A percentile compares a stretch with the other conserved stretches of the same genome.
These are phyloP conservation scores for Hippasteria phrygiana DNA, from an alignment of 53 echinoderm and acorn worm genomes.

Conservation along the genomic window DNA sequence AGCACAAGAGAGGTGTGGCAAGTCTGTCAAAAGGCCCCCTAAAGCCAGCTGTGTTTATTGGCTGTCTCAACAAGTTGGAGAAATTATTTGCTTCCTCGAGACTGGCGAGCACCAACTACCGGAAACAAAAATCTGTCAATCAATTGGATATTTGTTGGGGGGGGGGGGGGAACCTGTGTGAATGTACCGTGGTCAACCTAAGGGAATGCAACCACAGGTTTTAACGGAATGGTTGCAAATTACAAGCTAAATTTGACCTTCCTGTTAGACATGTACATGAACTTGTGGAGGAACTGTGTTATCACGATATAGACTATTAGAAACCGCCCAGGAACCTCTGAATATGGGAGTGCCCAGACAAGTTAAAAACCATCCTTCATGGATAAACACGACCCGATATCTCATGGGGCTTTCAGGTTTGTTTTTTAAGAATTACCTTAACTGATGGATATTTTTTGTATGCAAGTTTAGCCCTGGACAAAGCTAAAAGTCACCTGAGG, in stretches of 20 bases:
- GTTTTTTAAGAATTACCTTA: background rate
- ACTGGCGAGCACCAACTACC: background rate
- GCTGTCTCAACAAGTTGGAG: conserved; percentile 15
- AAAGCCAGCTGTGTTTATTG: conserved; percentile 9
- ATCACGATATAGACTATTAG: conserved; percentile 35
- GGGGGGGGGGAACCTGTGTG: background rate
- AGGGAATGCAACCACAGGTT: background rate
- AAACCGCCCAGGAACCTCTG: conserved; percentile 50
- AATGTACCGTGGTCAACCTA: conserved; percentile 22
- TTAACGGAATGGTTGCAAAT: conserved; percentile 44
- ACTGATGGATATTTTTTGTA: no score
- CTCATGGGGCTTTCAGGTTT: background rate
- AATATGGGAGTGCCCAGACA: conserved; percentile 55
- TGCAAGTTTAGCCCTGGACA: no score
- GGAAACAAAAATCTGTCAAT: conserved; percentile 16
- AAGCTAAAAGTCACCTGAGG: no score
- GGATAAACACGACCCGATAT: background rate
- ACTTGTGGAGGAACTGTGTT: background rate
- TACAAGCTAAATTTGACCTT: conserved; percentile 42
- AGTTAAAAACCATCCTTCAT: conserved; percentile 7
- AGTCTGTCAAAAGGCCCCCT: background rate
- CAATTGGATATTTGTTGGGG: background rate
- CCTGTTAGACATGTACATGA: conserved; percentile 30
- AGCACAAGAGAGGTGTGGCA: background rate
- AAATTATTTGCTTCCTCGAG: conserved; percentile 48